Percentiles rank a stretch among this genome's conserved stretches.
phyloP scores from a whole-genome alignment of 2,888 invertebrate genomes.

The Branchipolynoe longqiensis region DNA sequence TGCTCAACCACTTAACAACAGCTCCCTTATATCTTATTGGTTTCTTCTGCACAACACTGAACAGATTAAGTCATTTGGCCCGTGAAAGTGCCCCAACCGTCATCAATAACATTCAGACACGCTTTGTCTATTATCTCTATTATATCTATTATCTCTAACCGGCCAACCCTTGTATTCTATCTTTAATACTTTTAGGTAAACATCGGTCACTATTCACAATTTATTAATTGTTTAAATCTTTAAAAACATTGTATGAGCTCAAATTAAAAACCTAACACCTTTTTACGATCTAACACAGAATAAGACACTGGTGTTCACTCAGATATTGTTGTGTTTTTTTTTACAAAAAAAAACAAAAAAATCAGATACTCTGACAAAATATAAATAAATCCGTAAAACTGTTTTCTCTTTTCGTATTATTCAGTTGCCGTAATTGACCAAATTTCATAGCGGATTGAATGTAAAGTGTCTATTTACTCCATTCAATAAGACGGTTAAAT shows the following conservation, averaged over 20 bases:
- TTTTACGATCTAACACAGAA: background rate
- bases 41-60: constrained; percentile 1
- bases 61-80: constrained; percentile 7
- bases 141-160: background rate
- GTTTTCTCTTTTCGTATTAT: constrained; percentile 1
- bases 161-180: background rate
- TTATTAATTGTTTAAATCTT: background rate
- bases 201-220: background rate
- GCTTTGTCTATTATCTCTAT: too few species aligned
- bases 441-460: background rate
- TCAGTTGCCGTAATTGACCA: background rate
- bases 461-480: background rate
- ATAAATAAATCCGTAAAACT: background rate
- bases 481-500: background rate
- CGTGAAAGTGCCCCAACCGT: background rate
- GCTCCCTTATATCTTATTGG: background rate
- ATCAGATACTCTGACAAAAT: too few species aligned
- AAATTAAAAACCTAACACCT: background rate
- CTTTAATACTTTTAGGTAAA: constrained; percentile 15
- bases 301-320: background rate
- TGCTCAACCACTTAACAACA: too few species aligned
- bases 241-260: background rate
- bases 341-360: background rate
- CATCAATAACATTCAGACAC: too few species aligned
- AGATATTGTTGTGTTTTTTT: too few species aligned